Percentiles rank a stretch among this genome's conserved stretches.
Evolutionary conservation across 2,113 vertebrate species (phyloP).

Genomic region (Lepus europaeus): DNA sequence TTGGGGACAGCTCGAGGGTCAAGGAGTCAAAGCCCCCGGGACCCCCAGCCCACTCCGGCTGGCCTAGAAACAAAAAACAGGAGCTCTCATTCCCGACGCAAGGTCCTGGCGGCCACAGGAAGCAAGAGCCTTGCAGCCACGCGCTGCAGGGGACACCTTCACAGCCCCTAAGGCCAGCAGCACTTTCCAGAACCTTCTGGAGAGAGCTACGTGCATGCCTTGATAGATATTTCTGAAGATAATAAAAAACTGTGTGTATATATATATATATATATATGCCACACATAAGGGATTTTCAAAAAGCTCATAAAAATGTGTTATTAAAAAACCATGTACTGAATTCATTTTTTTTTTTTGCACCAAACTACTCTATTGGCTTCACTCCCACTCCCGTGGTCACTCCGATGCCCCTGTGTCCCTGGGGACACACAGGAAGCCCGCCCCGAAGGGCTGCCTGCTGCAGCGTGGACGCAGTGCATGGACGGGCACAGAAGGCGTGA

Average conservation of each 20-base stretch:
- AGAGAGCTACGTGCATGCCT: neutral
- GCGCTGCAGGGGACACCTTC: neutral
- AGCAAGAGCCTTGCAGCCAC: neutral
- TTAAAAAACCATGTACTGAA: neutral
- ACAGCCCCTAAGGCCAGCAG: neutral
- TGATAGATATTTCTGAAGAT: neutral
- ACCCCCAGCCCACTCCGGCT: neutral
- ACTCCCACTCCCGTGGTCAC: no score
- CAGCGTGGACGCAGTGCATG: no score
- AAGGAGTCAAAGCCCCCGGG: neutral
- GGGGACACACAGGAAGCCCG: neutral
- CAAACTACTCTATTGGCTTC: no score
- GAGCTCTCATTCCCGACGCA: neutral
- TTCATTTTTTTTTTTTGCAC: no score
- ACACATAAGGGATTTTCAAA: no score
- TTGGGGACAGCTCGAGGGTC: neutral
- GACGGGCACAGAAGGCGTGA: no score
- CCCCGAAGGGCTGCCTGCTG: no score
- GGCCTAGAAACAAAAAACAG: fast-evolving
- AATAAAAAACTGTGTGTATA: no score
- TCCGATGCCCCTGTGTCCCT: no score
- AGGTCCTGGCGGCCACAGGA: neutral
- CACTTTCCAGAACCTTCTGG: neutral
- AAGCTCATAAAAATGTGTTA: no score
- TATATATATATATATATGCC: no score